These are phyloP conservation scores for Microplitis demolitor DNA, from an alignment of 1,140 invertebrate species.

Conservation along the genomic window DNA sequence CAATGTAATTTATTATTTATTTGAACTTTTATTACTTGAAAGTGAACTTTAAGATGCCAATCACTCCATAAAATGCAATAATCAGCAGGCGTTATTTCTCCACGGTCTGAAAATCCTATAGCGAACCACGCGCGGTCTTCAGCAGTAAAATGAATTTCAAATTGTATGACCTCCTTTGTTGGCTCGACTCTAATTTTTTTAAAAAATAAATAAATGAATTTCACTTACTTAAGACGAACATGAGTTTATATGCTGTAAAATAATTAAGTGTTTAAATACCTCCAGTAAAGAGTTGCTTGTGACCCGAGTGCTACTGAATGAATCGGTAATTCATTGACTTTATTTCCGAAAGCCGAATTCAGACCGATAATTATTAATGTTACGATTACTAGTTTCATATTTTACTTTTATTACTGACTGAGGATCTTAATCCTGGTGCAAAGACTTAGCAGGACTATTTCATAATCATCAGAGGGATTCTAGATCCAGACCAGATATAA, in stretches of 20 bases:
- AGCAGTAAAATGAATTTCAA: conserved; percentile 62
- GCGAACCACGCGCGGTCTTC: conserved; percentile 73
- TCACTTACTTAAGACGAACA: background rate
- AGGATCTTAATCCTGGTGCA: background rate
- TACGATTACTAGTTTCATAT: background rate
- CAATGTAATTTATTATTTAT: background rate
- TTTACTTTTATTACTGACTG: background rate
- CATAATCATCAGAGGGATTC: background rate
- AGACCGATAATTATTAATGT: background rate
- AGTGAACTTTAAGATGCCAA: conserved; percentile 66
- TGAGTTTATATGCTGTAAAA: background rate
- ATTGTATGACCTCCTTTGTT: conserved; percentile 49
- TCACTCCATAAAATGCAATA: conserved; percentile 83
- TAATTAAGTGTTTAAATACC: conserved; percentile 36
- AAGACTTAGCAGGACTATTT: background rate
- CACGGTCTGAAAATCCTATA: conserved; percentile 91
- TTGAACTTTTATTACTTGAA: conserved; percentile 66
- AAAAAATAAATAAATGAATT: background rate
- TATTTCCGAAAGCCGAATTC: background rate
- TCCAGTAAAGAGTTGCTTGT: conserved; percentile 54
- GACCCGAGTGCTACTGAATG: conserved; percentile 54
- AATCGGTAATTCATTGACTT: conserved; percentile 24
- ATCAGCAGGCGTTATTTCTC: conserved; percentile 77
- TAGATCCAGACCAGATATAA: background rate
- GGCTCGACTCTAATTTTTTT: conserved; percentile 53